Conservation (phyloP, 2,113 vertebrate species). For the Caranx melampygus region DNA sequence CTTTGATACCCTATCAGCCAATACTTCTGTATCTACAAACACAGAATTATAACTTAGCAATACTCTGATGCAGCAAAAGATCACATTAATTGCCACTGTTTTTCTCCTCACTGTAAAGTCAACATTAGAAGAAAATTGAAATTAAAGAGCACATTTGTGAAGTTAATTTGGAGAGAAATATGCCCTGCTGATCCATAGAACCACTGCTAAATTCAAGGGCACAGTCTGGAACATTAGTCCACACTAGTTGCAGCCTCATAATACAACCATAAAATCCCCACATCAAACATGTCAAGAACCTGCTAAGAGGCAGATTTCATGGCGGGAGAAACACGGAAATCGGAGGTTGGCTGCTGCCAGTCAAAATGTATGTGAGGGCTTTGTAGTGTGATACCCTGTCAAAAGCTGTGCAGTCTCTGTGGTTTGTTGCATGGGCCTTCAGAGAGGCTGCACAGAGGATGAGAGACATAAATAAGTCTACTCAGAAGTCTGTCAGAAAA, state of each 20-base stretch:
- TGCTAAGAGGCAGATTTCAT: slow-evolving; percentile 56
- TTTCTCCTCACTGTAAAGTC: slow-evolving; percentile 6
- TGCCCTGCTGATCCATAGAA: slow-evolving; percentile 2
- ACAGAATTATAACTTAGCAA: neutral
- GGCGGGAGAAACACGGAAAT: slow-evolving; percentile 55
- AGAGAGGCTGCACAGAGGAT: slow-evolving; percentile 63
- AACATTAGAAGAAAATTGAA: slow-evolving; percentile 16
- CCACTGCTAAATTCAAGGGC: slow-evolving; percentile 27
- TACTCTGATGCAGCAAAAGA: neutral
- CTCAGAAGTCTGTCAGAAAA: slow-evolving; percentile 57
- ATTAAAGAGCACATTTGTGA: slow-evolving; percentile 10
- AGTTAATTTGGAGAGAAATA: slow-evolving; percentile 20
- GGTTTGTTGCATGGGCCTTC: slow-evolving; percentile 70
- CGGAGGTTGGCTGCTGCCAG: slow-evolving; percentile 68
- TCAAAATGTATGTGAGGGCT: slow-evolving; percentile 66
- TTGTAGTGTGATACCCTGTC: slow-evolving; percentile 74
- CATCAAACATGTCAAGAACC: slow-evolving; percentile 62
- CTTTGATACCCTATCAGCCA: slow-evolving; percentile 3
- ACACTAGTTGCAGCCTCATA: slow-evolving; percentile 34
- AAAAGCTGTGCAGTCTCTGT: slow-evolving; percentile 64
- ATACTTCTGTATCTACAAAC: neutral
- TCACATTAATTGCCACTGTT: neutral
- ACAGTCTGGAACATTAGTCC: slow-evolving; percentile 14
- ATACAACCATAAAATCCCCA: slow-evolving; percentile 41
- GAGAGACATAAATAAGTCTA: slow-evolving; percentile 76